Conservation (phyloP, 2,888 invertebrate species). For the Calameuta filiformis region DNA sequence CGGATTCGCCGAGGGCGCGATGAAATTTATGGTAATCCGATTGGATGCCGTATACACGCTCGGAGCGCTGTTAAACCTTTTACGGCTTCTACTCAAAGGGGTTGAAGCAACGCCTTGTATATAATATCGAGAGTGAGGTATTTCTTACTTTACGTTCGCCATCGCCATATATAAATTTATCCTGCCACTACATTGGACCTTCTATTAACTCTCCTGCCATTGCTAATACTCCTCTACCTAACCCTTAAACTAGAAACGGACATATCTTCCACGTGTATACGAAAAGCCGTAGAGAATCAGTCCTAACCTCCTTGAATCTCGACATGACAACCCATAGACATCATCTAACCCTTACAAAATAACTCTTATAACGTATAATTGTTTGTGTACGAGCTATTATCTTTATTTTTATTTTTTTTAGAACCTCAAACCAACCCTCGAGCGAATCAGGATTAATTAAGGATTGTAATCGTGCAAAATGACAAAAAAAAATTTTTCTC, state of each 20-base stretch:
- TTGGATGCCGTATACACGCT: conserved; percentile 22
- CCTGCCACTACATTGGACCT: not conserved
- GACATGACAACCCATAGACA: not conserved
- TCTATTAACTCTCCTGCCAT: not conserved
- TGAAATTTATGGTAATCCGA: conserved; percentile 37
- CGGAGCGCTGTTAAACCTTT: not conserved
- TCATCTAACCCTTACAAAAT: not conserved
- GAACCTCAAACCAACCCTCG: not conserved
- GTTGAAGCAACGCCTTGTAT: not conserved
- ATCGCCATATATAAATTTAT: not conserved
- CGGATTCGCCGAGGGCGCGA: conserved; percentile 23
- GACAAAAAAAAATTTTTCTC: not conserved
- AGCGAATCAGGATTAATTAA: not conserved
- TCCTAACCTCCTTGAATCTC: not conserved
- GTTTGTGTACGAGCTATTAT: not conserved
- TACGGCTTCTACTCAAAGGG: not conserved
- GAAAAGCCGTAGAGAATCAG: not conserved
- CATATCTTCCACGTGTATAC: not conserved
- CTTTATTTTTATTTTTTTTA: not conserved
- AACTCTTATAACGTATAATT: not conserved
- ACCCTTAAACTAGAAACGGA: not conserved
- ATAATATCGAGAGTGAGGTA: not conserved
- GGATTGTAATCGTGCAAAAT: not conserved
- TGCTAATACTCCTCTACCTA: not conserved
- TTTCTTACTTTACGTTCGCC: not conserved